Base-by-base conservation (phyloP, 2,113 vertebrate genomes). In the Poeciliopsis retropinna region DNA sequence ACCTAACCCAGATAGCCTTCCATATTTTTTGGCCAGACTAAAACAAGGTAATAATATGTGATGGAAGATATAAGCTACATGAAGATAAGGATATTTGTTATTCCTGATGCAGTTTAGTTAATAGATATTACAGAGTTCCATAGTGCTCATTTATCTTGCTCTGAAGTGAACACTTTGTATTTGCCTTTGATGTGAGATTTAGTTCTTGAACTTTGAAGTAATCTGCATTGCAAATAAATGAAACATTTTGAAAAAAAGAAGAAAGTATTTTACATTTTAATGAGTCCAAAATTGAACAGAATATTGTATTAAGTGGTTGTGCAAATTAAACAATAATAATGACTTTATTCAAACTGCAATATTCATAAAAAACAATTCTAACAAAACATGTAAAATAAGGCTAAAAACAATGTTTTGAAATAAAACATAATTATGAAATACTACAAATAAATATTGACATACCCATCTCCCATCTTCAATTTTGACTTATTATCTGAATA, bases 221-320 rank as follows among this genome's bases (percentile, higher is more conserved):
- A 82, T 85, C 83, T 89, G 61, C 62, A 88, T 77, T 80, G 60
- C 65, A 84, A 85, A 85, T 76, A 60, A 74, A 75, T 6, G 8
- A 9, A 39, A 71, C 28, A 66, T 62, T 69, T 74, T 68, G 51
- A 14, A 6, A 12, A 5, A 77, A 22, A 47, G 32, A 31, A 28
- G 39, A 41, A 41, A 5, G 30, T 15, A 34, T 60, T n/a, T 1
- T 34, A 51, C 2, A 67, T 39, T 22, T 3, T 28, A 32, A 32
- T 60, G 61, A 57, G 39, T 41, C 69, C 41, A 60, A 44, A 5
- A 64, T 29, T 0, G 10, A 17, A 15, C n/a, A 54, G 30, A 65
- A 29, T 67, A 6, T 25, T 12, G 27, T 29, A 60, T 44, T 5
- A 29, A 31, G 14, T 17, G 17, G 17, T 47, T 47, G 44, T 47